Evolutionary conservation across 2,888 invertebrate species (phyloP), one percentile per base, ranked within the genome.

Genomic region (Cryptus viduatorius): DNA sequence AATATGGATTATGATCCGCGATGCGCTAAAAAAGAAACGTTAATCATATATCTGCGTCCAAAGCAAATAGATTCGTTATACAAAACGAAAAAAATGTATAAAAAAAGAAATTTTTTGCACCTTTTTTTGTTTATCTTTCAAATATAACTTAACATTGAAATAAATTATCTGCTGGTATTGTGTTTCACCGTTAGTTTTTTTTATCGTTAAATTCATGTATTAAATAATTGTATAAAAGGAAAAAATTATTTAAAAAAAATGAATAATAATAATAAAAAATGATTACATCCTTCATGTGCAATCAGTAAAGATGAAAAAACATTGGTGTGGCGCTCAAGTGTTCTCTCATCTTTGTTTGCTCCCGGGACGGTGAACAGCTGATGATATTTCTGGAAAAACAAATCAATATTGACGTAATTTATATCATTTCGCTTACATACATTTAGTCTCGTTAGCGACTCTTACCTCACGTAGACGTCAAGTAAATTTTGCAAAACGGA

Each of bases 281-380:
- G 29, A 65, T 84, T 84, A 94, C 94, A 92, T 94, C 92, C 89
- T 92, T 92, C 64, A 93, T 87, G 71, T 94, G 91, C 53, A 89
- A 87, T 89, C 93, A 94, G 83, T 91, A 91, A 77, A 93, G 90
- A 84, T 94, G 93, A 87, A 94, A 94, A 87, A 93, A 93, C 61
- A 90, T 90, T 71, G 94, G 86, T 16, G 91, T 90, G 68, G 90
- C 91, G 71, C 86, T 91, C 84, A 94, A 91, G 80, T 92, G 91
- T 68, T 90, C 90, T 82, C 92, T 93, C 59, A 94, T 85, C 81
- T 89, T 91, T n/a, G 14, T 31, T 90, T 88, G 44, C 87, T 85
- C 1, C 84, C 89, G 91, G 7, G 81, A 87, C 37, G 86, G 87
- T 44, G 91, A 88, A 78, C 90, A 91, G 68, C 85, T 89, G n/a